Conservation (phyloP, 1,140 invertebrate species). For the Drosophila athabasca region DNA sequence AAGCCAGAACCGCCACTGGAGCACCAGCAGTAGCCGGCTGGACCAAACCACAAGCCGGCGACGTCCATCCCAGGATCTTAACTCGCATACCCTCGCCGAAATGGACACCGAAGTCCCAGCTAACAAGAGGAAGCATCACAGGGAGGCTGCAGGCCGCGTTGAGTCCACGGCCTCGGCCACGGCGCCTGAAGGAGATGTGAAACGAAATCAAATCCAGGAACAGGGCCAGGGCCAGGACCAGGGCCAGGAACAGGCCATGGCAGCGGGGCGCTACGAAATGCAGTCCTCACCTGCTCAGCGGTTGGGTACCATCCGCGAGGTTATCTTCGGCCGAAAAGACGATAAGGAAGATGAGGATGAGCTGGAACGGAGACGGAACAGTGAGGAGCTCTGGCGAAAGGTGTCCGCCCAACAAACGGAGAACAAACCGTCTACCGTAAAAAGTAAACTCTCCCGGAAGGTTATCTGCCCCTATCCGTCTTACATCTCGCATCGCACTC, state of each 20-base stretch:
- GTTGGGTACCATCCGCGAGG: conserved; percentile 19
- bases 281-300: background rate
- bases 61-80: background rate
- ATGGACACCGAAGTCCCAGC: too few relatives aligned
- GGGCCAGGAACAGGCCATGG: too few relatives aligned
- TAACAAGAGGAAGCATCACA: too few relatives aligned
- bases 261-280: background rate
- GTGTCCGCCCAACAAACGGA: conserved; percentile 1
- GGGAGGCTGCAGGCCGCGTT: too few relatives aligned
- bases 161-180: too few relatives aligned
- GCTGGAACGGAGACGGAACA: background rate
- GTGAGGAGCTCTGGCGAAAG: conserved; percentile 27
- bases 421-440: too few relatives aligned
- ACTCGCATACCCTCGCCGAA: background rate
- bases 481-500: conserved; percentile 44
- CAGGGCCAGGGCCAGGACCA: too few relatives aligned
- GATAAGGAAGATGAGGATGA: conserved; percentile 22
- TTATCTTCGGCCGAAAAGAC: conserved; percentile 32
- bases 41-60: background rate
- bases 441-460: conserved; percentile 5
- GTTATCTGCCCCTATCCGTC: conserved; percentile 58
- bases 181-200: too few relatives aligned
- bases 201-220: too few relatives aligned
- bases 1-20: conserved; percentile 1
- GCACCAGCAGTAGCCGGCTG: background rate